Evolutionary conservation across 2,888 invertebrate species (phyloP).

Genomic region (Neocrepidodera transversa): DNA sequence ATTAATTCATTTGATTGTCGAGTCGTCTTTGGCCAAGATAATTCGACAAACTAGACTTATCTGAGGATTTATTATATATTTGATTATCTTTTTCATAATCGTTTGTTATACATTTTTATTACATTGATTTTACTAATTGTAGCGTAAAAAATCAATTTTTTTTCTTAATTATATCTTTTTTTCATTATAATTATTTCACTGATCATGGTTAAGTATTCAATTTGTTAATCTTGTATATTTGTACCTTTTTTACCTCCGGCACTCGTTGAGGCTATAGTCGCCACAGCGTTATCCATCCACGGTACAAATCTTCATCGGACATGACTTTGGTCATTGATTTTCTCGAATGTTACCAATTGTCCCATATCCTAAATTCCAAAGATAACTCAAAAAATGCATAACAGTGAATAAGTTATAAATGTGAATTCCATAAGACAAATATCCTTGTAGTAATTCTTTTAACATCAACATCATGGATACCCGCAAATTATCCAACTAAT

Average conservation of each 20-base stretch:
- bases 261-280: conserved; percentile 11
- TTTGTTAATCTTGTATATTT: too few species aligned
- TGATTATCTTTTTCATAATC: too few species aligned
- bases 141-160: neutral
- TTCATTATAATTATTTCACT: conserved; percentile 15
- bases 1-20: too few species aligned
- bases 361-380: conserved; percentile 16
- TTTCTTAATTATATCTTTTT: conserved; percentile 3
- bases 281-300: conserved; percentile 22
- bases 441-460: conserved; percentile 22
- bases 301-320: conserved; percentile 15
- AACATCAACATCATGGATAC: conserved; percentile 16
- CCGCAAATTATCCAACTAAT: conserved; percentile 27
- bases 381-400: too few species aligned
- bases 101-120: too few species aligned
- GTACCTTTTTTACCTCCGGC: too few species aligned
- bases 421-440: conserved; percentile 16
- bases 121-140: too few species aligned
- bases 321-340: conserved; percentile 16
- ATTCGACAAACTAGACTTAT: neutral
- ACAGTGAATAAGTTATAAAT: neutral
- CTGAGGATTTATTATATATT: too few species aligned
- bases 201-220: conserved; percentile 11
- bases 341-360: conserved; percentile 25
- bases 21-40: too few species aligned